phyloP scores from a whole-genome alignment of 2,888 invertebrate genomes.

The Melikaiella ostensackeni region DNA sequence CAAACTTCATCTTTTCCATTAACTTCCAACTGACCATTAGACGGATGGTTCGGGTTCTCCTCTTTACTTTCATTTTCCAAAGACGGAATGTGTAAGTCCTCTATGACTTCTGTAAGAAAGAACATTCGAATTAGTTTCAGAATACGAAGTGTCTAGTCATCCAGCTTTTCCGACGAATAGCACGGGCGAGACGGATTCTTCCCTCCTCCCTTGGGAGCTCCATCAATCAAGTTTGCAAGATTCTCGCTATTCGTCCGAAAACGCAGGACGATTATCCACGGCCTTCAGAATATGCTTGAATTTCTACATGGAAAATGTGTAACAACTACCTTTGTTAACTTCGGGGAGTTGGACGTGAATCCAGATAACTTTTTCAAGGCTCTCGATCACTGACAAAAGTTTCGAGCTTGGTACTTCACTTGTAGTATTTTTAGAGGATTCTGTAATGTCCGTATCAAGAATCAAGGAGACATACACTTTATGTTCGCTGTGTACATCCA shows the following conservation, averaged over 20 bases:
- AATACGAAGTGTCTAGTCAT: too few relatives aligned
- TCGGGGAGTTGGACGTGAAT: constrained; percentile 83
- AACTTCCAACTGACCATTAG: not conserved
- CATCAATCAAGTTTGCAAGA: too few relatives aligned
- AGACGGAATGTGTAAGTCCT: constrained; percentile 76
- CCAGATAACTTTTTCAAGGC: constrained; percentile 82
- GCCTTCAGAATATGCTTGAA: not conserved
- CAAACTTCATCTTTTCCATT: not conserved
- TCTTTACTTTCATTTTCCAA: constrained; percentile 5
- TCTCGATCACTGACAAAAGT: constrained; percentile 79
- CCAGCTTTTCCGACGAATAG: too few relatives aligned
- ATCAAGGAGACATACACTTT: constrained; percentile 79
- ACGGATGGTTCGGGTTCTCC: not conserved
- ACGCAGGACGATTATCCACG: too few relatives aligned
- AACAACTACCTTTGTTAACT: constrained; percentile 79
- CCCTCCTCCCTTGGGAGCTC: too few relatives aligned
- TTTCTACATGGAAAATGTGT: not conserved
- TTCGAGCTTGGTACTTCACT: constrained; percentile 73
- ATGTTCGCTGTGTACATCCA: constrained; percentile 65
- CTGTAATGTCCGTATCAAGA: constrained; percentile 78
- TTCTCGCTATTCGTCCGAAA: too few relatives aligned
- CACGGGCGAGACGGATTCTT: too few relatives aligned
- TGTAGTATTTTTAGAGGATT: constrained; percentile 65
- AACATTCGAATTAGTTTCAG: not conserved
- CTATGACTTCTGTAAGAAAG: constrained; percentile 61